phyloP scores from a whole-genome alignment of 2,113 vertebrate species.

The Caranx ignobilis region DNA sequence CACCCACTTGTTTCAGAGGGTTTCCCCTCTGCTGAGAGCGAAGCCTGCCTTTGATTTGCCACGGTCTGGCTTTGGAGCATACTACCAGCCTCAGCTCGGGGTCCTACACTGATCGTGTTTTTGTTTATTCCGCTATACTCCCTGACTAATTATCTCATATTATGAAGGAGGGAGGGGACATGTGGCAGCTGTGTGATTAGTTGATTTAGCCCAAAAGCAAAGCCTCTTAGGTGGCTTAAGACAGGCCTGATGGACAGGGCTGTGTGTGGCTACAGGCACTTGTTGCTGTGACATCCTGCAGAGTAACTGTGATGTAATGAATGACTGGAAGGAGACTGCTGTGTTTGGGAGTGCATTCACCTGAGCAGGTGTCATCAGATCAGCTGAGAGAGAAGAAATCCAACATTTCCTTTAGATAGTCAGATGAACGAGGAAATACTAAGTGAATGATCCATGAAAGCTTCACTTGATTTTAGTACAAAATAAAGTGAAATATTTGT shows the following conservation, averaged over 20 bases:
- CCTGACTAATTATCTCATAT: slow-evolving; percentile 48
- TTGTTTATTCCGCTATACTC: slow-evolving; percentile 12
- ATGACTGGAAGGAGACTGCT: neutral
- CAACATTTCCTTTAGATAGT: neutral
- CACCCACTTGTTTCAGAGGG: slow-evolving; percentile 50
- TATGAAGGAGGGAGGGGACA: slow-evolving; percentile 46
- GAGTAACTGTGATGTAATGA: neutral
- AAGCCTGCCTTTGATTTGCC: slow-evolving; percentile 3
- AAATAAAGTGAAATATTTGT: neutral
- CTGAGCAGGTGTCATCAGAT: slow-evolving; percentile 13
- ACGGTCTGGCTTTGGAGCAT: neutral
- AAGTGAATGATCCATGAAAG: neutral
- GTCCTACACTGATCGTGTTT: slow-evolving; percentile 16
- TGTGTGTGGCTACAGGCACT: slow-evolving; percentile 20
- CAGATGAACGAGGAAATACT: neutral
- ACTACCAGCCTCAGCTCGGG: slow-evolving; percentile 2
- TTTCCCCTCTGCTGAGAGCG: neutral
- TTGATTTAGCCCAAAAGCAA: slow-evolving; percentile 74
- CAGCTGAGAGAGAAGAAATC: neutral
- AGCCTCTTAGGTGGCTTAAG: slow-evolving; percentile 77
- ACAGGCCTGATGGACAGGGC: slow-evolving; percentile 35
- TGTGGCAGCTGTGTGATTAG: slow-evolving; percentile 73
- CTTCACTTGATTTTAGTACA: neutral
- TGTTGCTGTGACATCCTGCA: slow-evolving; percentile 12
- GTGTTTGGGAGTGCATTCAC: neutral